phyloP scores from a whole-genome alignment of 1,140 invertebrate genomes.

The Paraescarpia echinospica region DNA sequence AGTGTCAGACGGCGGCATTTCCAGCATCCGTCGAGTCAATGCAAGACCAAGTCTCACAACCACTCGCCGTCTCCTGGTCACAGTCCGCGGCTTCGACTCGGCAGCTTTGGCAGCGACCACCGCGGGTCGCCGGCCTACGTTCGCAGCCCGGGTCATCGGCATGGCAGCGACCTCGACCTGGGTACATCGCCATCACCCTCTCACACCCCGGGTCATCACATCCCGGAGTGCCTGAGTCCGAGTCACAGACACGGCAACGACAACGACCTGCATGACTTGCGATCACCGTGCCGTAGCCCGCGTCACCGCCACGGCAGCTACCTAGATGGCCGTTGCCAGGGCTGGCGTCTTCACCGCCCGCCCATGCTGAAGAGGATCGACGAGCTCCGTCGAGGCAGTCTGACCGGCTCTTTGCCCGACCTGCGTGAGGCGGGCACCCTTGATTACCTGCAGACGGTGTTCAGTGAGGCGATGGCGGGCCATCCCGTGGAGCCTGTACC shows the following conservation, averaged over 20 bases:
- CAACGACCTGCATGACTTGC: background rate
- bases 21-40: too few relatives aligned
- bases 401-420: background rate
- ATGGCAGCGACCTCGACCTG: background rate
- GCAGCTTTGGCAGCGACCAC: background rate
- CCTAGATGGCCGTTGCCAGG: too few relatives aligned
- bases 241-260: background rate
- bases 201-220: background rate
- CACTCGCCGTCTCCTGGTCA: background rate
- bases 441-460: background rate
- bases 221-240: background rate
- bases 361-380: background rate
- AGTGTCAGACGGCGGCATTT: background rate
- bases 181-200: background rate
- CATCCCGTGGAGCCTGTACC: background rate
- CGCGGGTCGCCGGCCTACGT: background rate
- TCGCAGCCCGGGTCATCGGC: background rate
- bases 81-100: background rate
- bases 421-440: background rate
- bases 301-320: background rate
- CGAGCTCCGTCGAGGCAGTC: background rate
- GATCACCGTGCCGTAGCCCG: background rate
- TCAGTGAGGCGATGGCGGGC: background rate
- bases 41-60: background rate
- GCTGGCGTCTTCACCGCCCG: background rate